Percentiles rank a stretch among this genome's conserved stretches.
These are phyloP conservation scores for Malurus cyaneus DNA, from an alignment of 2,113 vertebrate species.

Conservation along the genomic window DNA sequence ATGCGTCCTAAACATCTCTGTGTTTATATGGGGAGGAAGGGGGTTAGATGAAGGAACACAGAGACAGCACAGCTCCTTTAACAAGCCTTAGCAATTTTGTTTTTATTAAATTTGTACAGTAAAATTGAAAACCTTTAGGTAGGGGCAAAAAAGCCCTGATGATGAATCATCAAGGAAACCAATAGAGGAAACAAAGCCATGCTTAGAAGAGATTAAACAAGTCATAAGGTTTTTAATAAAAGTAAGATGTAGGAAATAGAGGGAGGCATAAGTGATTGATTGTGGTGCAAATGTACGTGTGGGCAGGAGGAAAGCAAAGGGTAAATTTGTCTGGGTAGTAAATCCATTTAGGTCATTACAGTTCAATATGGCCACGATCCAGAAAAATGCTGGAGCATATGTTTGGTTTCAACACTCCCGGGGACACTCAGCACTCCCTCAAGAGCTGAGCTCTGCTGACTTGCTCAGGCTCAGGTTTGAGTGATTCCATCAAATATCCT, in stretches of 20 bases:
- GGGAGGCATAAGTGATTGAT: neutral
- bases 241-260: neutral
- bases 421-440: too few species aligned
- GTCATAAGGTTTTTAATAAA: neutral
- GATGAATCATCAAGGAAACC: neutral
- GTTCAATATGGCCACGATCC: neutral
- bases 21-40: neutral
- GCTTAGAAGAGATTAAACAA: neutral
- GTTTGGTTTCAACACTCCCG: neutral
- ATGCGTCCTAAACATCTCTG: neutral
- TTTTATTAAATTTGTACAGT: slow-evolving; percentile 10
- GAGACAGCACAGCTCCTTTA: neutral
- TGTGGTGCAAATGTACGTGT: neutral
- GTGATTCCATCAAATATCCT: neutral
- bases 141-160: neutral
- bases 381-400: neutral
- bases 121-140: slow-evolving; percentile 1
- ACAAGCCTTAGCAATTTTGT: slow-evolving; percentile 11
- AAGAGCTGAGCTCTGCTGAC: neutral
- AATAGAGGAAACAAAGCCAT: neutral
- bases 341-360: neutral
- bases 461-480: neutral
- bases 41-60: neutral
- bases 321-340: neutral
- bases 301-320: neutral